A percentile compares a stretch with the other conserved stretches of the same genome.
phyloP scores from a whole-genome alignment of 2,113 vertebrate genomes.

The Protobothrops mucrosquamatus region DNA sequence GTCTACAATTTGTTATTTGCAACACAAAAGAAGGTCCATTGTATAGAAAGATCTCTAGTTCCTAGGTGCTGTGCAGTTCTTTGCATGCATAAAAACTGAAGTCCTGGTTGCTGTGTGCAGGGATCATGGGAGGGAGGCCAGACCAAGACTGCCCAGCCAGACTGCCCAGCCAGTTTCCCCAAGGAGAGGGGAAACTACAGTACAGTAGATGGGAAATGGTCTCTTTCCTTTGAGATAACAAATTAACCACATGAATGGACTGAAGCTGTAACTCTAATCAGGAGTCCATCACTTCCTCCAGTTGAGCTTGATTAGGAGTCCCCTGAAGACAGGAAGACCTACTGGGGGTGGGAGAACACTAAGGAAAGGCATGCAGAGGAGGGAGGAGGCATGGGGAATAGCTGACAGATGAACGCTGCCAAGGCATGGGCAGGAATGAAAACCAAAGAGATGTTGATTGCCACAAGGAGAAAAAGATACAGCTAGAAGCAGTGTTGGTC shows the following conservation, averaged over 20 bases:
- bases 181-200: not conserved
- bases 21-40: not conserved
- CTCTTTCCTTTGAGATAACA: constrained; percentile 13
- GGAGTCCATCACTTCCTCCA: constrained; percentile 15
- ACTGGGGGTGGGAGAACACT: not conserved
- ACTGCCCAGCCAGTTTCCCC: not conserved
- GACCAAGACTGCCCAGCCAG: not conserved
- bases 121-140: constrained; percentile 10
- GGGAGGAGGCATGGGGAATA: not conserved
- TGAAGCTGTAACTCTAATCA: not conserved
- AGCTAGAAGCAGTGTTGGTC: not conserved
- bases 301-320: constrained; percentile 13
- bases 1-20: not conserved
- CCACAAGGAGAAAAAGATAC: not conserved
- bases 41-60: not conserved
- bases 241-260: constrained; percentile 4
- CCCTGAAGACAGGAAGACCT: not conserved
- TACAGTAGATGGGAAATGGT: constrained; percentile 21
- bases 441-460: not conserved
- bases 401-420: not conserved
- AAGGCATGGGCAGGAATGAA: constrained; percentile 17
- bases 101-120: not conserved
- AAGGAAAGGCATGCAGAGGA: not conserved
- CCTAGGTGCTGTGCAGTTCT: not conserved
- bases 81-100: not conserved